These are phyloP conservation scores for Lepus europaeus DNA, from an alignment of 2,113 vertebrate genomes.

Conservation along the genomic window DNA sequence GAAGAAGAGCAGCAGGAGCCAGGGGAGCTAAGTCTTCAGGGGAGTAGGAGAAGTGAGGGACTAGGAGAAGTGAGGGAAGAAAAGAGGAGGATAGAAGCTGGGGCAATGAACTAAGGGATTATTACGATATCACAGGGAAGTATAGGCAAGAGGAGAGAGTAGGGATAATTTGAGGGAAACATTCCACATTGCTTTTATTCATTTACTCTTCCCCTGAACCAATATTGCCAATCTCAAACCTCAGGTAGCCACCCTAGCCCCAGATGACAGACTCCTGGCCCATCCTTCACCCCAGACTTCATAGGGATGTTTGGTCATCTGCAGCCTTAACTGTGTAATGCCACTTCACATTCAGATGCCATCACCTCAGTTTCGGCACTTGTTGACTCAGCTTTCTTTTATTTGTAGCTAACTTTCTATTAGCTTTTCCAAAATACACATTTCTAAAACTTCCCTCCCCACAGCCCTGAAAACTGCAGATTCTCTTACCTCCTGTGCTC, in stretches of 20 bases:
- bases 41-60: background rate
- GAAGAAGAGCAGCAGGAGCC: background rate
- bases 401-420: constrained; percentile 27
- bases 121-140: background rate
- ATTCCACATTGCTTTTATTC: background rate
- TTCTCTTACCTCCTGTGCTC: background rate
- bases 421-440: background rate
- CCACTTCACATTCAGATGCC: background rate
- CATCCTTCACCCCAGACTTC: background rate
- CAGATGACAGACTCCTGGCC: background rate
- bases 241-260: no score
- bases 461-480: background rate
- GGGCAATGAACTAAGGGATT: background rate
- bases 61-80: background rate
- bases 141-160: background rate
- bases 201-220: background rate
- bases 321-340: background rate
- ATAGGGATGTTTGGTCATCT: background rate
- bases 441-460: background rate
- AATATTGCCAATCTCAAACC: background rate
- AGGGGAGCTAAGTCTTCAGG: background rate
- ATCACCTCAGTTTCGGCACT: background rate
- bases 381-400: background rate
- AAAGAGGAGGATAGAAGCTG: background rate
- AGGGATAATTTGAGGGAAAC: background rate